Percentiles rank a stretch among this genome's conserved stretches.
Evolutionary conservation across 2,888 invertebrate species (phyloP).

Genomic region (Caenorhabditis sp.): DNA sequence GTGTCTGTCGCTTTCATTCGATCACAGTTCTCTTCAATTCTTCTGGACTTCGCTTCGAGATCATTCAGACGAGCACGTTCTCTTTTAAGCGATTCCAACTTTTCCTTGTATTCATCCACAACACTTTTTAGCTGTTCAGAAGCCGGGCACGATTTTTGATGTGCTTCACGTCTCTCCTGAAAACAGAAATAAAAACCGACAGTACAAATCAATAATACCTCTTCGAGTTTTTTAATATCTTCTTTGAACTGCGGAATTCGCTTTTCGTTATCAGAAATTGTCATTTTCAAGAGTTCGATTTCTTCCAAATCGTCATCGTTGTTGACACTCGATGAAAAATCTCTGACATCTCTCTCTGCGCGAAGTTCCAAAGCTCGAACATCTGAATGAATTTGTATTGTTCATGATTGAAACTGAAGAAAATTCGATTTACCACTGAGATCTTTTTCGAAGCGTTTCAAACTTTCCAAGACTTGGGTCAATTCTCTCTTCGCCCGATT

Average conservation of each 20-base stretch:
- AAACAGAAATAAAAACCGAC: too few species aligned
- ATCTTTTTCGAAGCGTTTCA: background rate
- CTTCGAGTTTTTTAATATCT: background rate
- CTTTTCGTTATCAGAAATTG: constrained; percentile 7
- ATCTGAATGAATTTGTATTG: too few species aligned
- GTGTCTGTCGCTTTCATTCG: background rate
- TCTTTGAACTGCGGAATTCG: constrained; percentile 5
- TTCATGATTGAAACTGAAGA: too few species aligned
- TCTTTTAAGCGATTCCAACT: background rate
- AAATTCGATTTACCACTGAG: background rate
- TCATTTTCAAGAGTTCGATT: background rate
- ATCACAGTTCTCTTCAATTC: background rate
- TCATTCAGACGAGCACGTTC: constrained; percentile 1
- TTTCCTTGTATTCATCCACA: background rate
- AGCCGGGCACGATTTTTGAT: background rate
- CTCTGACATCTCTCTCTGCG: constrained; percentile 7
- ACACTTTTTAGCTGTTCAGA: background rate
- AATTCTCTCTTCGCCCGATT: background rate
- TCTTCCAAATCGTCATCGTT: background rate
- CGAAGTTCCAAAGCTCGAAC: background rate
- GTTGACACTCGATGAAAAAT: background rate
- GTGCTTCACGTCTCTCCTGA: too few species aligned
- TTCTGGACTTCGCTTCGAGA: background rate
- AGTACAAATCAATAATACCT: background rate
- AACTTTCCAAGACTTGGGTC: background rate